Evolutionary conservation across 2,113 vertebrate genomes (phyloP).

Genomic region (Brachypodius melanocephalos): DNA sequence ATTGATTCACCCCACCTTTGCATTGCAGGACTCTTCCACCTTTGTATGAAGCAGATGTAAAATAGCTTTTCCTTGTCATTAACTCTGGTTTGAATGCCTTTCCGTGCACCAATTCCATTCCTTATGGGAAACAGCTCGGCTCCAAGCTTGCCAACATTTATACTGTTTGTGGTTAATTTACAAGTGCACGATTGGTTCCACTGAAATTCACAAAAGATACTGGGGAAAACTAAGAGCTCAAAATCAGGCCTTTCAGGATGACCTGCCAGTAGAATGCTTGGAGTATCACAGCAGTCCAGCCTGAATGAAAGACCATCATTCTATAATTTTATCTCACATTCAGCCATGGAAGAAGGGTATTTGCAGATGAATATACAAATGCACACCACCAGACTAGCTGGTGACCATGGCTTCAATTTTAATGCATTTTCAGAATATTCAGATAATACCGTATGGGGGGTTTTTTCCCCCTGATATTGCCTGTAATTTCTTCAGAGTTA

Average conservation of each 20-base stretch:
- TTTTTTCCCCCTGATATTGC: rapidly evolving
- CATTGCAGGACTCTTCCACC: background rate
- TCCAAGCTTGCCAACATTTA: background rate
- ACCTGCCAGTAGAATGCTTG: background rate
- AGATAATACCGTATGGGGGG: rapidly evolving
- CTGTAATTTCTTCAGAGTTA: background rate
- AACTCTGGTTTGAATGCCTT: background rate
- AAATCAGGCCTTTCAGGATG: background rate
- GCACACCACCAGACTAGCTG: background rate
- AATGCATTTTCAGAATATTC: background rate
- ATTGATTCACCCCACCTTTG: background rate
- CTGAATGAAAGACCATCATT: background rate
- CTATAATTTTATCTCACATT: background rate
- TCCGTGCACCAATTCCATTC: background rate
- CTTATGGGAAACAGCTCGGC: background rate
- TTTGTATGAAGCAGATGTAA: background rate
- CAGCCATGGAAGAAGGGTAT: background rate
- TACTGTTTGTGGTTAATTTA: background rate
- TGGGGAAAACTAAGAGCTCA: background rate
- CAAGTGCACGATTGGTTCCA: background rate
- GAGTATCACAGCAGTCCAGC: background rate
- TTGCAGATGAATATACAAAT: background rate
- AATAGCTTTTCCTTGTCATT: background rate
- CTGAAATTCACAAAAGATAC: background rate
- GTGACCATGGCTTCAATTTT: background rate